A percentile compares a stretch with the other conserved stretches of the same genome.
phyloP scores from a whole-genome alignment of 2,888 invertebrate species.

The Siphlonurus alternatus region DNA sequence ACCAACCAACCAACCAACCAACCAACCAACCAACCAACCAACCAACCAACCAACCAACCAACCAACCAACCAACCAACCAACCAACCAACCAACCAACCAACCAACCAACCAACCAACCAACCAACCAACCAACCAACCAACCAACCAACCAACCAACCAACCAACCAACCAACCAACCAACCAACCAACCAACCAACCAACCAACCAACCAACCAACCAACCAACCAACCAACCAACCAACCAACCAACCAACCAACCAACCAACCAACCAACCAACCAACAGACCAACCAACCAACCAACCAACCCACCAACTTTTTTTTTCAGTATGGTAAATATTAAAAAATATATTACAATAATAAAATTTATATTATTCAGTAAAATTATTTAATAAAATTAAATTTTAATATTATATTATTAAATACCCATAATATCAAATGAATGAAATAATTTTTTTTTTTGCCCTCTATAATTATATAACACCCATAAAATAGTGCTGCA shows the following conservation, averaged over 20 bases:
- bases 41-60: background rate
- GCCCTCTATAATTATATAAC: too few species aligned
- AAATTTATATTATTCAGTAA: too few species aligned
- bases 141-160: background rate
- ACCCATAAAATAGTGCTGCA: too few species aligned
- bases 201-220: background rate
- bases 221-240: background rate
- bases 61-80: background rate
- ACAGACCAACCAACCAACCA: background rate
- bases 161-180: background rate
- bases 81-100: background rate
- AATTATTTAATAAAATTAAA: too few species aligned
- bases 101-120: background rate
- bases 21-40: background rate
- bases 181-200: background rate
- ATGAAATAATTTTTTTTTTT: too few species aligned
- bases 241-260: background rate
- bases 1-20: background rate
- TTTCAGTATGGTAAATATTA: too few species aligned
- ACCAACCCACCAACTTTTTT: background rate
- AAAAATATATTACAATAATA: too few species aligned
- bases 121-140: background rate
- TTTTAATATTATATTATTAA: too few species aligned
- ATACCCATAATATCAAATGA: too few species aligned
- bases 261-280: background rate